A percentile compares a stretch with the other conserved stretches of the same genome.
phyloP scores from a whole-genome alignment of 2,888 invertebrate species.

The Perdita meconis region DNA sequence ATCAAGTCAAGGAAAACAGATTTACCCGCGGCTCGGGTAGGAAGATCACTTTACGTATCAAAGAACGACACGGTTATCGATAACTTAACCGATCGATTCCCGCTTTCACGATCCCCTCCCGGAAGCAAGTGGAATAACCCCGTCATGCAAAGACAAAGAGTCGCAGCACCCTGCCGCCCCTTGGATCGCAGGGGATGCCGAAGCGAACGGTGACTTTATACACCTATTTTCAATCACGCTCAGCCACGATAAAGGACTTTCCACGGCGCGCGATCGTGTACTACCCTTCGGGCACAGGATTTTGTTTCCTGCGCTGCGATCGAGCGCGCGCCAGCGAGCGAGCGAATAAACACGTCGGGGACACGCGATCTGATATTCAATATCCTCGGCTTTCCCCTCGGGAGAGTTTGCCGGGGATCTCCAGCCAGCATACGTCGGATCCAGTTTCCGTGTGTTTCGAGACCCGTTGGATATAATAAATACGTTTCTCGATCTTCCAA shows the following conservation, averaged over 20 bases:
- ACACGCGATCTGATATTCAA: conserved; percentile 74
- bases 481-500: conserved; percentile 52
- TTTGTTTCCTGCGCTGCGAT: conserved; percentile 60
- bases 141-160: too few relatives aligned
- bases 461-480: conserved; percentile 56
- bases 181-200: conserved; percentile 4
- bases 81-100: too few relatives aligned
- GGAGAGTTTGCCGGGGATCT: conserved; percentile 65
- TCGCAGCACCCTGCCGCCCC: too few relatives aligned
- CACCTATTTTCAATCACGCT: conserved; percentile 54
- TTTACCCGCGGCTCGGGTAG: too few relatives aligned
- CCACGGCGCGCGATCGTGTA: conserved; percentile 44
- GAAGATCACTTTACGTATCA: too few relatives aligned
- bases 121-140: too few relatives aligned
- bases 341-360: conserved; percentile 68
- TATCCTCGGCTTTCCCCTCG: conserved; percentile 66
- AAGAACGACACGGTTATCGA: too few relatives aligned
- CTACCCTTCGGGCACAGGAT: conserved; percentile 61
- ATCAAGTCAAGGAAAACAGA: too few relatives aligned
- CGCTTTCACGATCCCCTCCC: too few relatives aligned
- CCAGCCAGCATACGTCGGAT: conserved; percentile 63
- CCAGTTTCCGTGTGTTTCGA: conserved; percentile 65
- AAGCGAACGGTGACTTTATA: conserved; percentile 41
- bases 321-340: conserved; percentile 40
- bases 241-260: conserved; percentile 54